These are phyloP conservation scores for Cygnus atratus DNA, from an alignment of 2,113 vertebrate genomes.

Conservation along the genomic window DNA sequence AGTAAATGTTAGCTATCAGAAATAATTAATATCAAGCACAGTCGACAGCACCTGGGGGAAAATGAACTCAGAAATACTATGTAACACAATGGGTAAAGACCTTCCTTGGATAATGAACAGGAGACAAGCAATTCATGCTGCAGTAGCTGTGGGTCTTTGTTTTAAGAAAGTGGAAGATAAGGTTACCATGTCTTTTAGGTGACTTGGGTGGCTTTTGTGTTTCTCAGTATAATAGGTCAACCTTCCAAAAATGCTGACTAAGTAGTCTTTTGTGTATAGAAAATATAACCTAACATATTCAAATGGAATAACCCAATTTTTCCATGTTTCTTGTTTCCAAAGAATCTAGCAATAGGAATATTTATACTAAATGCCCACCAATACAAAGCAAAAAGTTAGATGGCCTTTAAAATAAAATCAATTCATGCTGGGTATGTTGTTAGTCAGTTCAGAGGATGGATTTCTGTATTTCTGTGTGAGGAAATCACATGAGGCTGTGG, in stretches of 20 bases:
- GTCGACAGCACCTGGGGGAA: not conserved
- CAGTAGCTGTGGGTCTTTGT: not conserved
- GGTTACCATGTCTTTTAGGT: not conserved
- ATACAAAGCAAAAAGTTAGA: not conserved
- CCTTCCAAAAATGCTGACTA: not conserved
- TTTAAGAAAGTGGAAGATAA: not conserved
- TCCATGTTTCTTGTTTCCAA: not conserved
- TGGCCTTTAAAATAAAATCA: not conserved
- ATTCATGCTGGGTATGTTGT: not conserved
- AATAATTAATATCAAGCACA: not conserved
- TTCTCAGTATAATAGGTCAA: not conserved
- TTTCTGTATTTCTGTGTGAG: not conserved
- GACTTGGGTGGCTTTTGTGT: not conserved
- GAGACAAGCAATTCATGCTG: not conserved
- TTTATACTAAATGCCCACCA: not conserved
- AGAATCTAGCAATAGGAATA: not conserved
- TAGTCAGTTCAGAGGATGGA: not conserved
- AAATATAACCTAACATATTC: not conserved
- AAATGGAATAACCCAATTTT: not conserved
- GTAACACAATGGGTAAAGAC: fast-evolving
- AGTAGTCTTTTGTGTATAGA: not conserved
- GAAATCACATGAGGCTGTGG: not conserved
- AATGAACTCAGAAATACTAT: not conserved
- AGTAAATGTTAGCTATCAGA: not conserved
- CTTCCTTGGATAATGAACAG: not conserved